Conservation (phyloP, 2,113 vertebrate genomes). For the Pygoscelis antarcticus region DNA sequence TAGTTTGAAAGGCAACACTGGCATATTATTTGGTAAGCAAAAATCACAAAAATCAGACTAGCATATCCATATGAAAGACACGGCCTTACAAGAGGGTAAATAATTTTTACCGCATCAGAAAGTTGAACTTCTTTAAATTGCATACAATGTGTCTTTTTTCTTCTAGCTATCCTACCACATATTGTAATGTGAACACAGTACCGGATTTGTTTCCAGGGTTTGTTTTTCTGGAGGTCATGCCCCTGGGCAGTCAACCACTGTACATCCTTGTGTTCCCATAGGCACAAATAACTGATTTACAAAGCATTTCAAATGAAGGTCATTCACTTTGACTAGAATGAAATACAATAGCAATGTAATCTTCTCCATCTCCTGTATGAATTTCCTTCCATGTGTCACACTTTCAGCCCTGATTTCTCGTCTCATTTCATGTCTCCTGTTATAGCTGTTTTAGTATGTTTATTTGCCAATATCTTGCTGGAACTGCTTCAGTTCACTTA, state of each 20-base stretch:
- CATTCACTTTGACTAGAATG: background rate
- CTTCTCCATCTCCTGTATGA: conserved; percentile 40
- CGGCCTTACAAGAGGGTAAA: background rate
- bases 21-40: background rate
- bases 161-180: background rate
- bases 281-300: conserved; percentile 43
- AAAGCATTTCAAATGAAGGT: conserved; percentile 34
- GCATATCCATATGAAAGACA: background rate
- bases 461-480: conserved; percentile 40
- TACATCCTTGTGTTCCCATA: background rate
- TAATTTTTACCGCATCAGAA: background rate
- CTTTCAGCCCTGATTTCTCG: conserved; percentile 59
- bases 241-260: background rate
- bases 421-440: conserved; percentile 48
- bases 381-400: conserved; percentile 11
- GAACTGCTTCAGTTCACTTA: conserved; percentile 48
- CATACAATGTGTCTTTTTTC: background rate
- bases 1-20: background rate
- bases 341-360: conserved; percentile 37
- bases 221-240: background rate
- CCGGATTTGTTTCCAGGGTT: background rate
- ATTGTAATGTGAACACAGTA: background rate
- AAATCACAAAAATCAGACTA: background rate
- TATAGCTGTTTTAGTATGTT: conserved; percentile 41
- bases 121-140: background rate